Conservation (phyloP, 2,797 vertebrate species). For the Manis javanica region DNA sequence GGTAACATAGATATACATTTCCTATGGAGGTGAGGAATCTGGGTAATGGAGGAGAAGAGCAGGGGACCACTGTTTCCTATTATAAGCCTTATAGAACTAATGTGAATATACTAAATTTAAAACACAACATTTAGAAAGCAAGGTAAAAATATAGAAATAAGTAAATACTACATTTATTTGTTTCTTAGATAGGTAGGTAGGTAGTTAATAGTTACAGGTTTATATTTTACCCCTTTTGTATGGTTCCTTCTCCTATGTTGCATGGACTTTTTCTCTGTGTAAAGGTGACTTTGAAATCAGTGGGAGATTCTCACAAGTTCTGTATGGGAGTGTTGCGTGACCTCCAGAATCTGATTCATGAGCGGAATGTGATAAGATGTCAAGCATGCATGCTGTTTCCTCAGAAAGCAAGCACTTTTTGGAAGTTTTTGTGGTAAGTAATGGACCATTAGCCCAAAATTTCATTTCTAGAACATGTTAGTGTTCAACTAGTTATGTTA, state of each 20-base stretch:
- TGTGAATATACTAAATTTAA: neutral
- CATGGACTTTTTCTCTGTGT: neutral
- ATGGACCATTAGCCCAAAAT: constrained; percentile 69
- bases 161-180: neutral
- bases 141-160: neutral
- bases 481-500: constrained; percentile 50
- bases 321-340: neutral
- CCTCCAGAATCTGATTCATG: constrained; percentile 1
- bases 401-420: constrained; percentile 41
- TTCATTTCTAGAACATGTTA: constrained; percentile 68
- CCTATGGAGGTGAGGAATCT: no score
- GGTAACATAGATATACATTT: no score
- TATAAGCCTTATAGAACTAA: no score
- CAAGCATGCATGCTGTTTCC: constrained; percentile 39
- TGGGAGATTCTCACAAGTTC: constrained; percentile 31
- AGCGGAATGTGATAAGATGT: constrained; percentile 47
- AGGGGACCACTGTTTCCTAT: no score
- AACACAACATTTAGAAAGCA: neutral
- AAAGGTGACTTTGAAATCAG: constrained; percentile 68
- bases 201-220: neutral
- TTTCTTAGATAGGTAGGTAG: neutral
- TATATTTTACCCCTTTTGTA: neutral
- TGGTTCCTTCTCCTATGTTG: neutral
- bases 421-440: constrained; percentile 52
- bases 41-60: no score